These are phyloP conservation scores for Odontamblyopus lacepedii DNA, from an alignment of 2,797 vertebrate species.

Conservation along the genomic window DNA sequence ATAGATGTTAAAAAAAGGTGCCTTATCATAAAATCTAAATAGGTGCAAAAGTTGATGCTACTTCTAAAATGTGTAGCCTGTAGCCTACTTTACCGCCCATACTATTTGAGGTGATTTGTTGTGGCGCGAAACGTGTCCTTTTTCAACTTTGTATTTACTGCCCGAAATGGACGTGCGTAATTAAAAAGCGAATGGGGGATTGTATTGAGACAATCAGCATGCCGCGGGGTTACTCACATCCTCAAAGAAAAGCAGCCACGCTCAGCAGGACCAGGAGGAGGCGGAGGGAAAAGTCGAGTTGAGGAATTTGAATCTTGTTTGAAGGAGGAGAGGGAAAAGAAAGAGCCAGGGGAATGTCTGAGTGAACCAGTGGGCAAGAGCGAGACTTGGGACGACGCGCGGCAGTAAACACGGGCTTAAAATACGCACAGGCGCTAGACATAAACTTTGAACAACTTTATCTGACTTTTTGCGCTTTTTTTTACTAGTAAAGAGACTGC, in stretches of 20 bases:
- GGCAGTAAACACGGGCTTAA: constrained; percentile 39
- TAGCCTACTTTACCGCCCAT: neutral
- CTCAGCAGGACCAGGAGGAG: constrained; percentile 28
- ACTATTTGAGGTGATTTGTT: constrained; percentile 14
- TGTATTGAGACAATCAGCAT: constrained; percentile 63
- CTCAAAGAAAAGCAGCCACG: constrained; percentile 50
- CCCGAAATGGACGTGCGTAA: constrained; percentile 45
- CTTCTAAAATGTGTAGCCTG: neutral
- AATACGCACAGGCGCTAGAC: constrained; percentile 35
- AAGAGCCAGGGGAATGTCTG: constrained; percentile 37
- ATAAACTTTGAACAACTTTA: constrained; percentile 27
- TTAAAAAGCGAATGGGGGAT: constrained; percentile 62
- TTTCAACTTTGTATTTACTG: constrained; percentile 32
- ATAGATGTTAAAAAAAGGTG: neutral
- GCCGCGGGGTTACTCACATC: constrained; percentile 63
- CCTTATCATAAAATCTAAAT: neutral
- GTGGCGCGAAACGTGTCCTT: constrained; percentile 25
- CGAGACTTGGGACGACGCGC: constrained; percentile 27
- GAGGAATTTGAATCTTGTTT: constrained; percentile 79
- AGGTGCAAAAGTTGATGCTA: neutral
- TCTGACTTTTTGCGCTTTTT: constrained; percentile 12
- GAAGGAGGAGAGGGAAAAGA: constrained; percentile 52
- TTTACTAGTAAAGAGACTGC: neutral
- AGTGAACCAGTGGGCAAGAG: constrained; percentile 52
- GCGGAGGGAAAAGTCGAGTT: constrained; percentile 65